Evolutionary conservation across 2,113 vertebrate species (phyloP), one percentile per base, ranked within the genome.

Genomic region (Mirza zaza): DNA sequence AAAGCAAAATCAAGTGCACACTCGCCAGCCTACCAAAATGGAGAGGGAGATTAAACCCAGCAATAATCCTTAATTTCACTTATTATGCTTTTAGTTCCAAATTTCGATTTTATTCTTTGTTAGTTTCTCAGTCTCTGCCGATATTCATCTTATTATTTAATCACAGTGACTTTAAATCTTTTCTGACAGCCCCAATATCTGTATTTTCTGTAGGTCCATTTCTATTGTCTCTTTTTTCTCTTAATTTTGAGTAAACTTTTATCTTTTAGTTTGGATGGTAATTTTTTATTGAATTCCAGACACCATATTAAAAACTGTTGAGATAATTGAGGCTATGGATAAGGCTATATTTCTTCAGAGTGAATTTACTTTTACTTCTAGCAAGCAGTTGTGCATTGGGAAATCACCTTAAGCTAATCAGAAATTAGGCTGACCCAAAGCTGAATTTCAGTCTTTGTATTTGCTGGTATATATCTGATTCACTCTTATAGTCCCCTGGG

Each of bases 11-110:
- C 32, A 87, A 87, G 42, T 5, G 42, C 52, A 67, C 2, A 94
- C 91, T 96, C 86, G 96, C 97, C 95, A 88, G 76, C n/a, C 48
- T 67, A 91, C 76, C 52, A 82, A 79, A 79, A 71, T 4, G 9
- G 25, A 87, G 80, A 96, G 45, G 27, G 13, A 81, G 68, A 93
- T 80, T 55, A 55, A 55, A 63, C 4, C 10, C 39, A 42, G 20
- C 17, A 91, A 86, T 52, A 1, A 86, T 71, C 63, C 42, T 91
- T 42, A 52, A 68, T 59, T 34, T 70, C 34, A 29, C 68, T 67
- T 39, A 91, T 61, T 68, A 45, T 29, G 67, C 67, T 45, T 89
- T 90, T 68, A 76, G 11, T 59, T 68, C 32, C 84, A 90, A 76
- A 48, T 76, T 84, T 84, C 34, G 27, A n/a, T 75, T 82, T 89